These are phyloP conservation scores for Battus philenor DNA, from an alignment of 1,140 invertebrate species.

Conservation along the genomic window DNA sequence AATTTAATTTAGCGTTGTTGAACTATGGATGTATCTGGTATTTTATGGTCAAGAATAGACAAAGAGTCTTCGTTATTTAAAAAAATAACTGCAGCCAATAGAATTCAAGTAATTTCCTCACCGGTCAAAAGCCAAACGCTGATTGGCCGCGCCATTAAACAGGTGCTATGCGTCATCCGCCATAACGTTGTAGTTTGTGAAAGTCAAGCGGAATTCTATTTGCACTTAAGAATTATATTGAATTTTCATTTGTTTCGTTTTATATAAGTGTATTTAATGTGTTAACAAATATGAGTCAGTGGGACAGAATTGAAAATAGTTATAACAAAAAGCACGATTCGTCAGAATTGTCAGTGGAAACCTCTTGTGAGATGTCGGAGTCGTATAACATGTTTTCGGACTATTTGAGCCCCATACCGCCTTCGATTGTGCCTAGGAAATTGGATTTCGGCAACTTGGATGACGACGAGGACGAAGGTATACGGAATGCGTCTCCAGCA, in stretches of 20 bases:
- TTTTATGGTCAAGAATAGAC: too few relatives aligned
- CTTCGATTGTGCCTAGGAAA: constrained; percentile 60
- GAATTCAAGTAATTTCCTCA: constrained; percentile 46
- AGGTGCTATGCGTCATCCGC: constrained; percentile 73
- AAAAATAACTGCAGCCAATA: constrained; percentile 55
- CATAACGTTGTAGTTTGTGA: constrained; percentile 66
- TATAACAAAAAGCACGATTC: constrained; percentile 54
- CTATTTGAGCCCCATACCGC: constrained; percentile 64
- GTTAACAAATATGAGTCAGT: constrained; percentile 59
- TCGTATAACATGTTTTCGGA: constrained; percentile 65
- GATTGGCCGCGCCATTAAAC: constrained; percentile 55
- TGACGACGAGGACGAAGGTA: constrained; percentile 60
- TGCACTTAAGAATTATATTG: constrained; percentile 26
- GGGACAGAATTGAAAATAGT: constrained; percentile 61
- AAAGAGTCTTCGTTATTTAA: constrained; percentile 42
- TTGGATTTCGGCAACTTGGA: constrained; percentile 63
- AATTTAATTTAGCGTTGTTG: too few relatives aligned
- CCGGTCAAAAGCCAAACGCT: constrained; percentile 51
- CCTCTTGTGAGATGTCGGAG: constrained; percentile 63
- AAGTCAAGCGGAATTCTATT: constrained; percentile 60
- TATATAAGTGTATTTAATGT: constrained; percentile 46
- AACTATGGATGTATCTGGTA: too few relatives aligned
- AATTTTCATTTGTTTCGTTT: constrained; percentile 34
- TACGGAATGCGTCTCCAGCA: constrained; percentile 40
- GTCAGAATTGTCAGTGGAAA: constrained; percentile 61